Conservation (phyloP, 2,113 vertebrate species). For the Prionailurus viverrinus region DNA sequence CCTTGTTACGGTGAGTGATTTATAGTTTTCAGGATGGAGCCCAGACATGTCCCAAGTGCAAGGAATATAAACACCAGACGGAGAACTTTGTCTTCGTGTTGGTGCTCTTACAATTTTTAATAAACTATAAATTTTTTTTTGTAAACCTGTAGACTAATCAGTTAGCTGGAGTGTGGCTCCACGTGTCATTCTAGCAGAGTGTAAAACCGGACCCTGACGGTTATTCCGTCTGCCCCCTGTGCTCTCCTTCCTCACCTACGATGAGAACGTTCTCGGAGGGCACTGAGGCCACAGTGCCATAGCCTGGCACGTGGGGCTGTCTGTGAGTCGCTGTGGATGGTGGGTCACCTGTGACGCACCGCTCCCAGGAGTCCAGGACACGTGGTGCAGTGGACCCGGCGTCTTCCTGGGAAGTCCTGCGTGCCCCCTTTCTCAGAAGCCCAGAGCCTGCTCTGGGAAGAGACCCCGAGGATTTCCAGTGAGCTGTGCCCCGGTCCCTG, state of each 20-base stretch:
- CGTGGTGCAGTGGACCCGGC: accelerated
- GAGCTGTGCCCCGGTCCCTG: accelerated
- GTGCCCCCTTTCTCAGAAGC: neutral
- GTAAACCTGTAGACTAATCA: neutral
- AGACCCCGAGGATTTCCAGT: accelerated
- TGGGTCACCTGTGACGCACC: neutral
- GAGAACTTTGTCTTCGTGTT: neutral
- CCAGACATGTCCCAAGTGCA: neutral
- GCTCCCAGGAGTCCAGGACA: neutral
- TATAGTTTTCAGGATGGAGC: neutral
- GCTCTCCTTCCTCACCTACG: neutral
- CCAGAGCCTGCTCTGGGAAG: neutral
- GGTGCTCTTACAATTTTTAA: neutral
- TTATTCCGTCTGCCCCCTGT: neutral
- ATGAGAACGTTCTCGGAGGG: neutral
- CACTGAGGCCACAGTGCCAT: too few relatives aligned
- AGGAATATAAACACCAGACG: neutral
- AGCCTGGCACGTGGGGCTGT: neutral
- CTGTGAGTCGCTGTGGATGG: too few relatives aligned
- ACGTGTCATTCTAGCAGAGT: neutral
- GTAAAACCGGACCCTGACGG: accelerated
- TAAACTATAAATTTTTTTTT: neutral
- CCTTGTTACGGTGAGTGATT: neutral
- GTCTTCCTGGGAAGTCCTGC: neutral
- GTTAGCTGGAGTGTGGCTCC: neutral